Base-by-base conservation (phyloP, 2,888 invertebrate species). In the Agrotis clavis region DNA sequence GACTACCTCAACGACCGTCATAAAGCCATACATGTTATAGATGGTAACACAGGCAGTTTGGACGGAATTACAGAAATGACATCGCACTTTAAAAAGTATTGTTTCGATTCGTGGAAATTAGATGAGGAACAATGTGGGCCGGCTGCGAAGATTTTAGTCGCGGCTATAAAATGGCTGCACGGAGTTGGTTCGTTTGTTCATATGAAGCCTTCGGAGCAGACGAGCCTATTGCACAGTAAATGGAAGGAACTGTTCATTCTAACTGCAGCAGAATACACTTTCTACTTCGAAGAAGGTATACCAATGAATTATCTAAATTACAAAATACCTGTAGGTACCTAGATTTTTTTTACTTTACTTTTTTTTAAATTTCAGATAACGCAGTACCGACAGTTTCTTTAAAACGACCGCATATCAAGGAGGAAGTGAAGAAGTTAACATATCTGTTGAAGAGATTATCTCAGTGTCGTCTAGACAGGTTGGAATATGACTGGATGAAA, bases 181-280 rank as follows among this genome's bases (percentile, higher is more conserved):
- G 97, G 97, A 64, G 97, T 98, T 64, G 97, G 98, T 0, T 97
- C 98, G 1, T 98, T 98, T 90, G 92, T 97, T 19, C 98, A 98
- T 90, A 97, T 98, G 82, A 91, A 92, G 64, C 82, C 86, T 1
- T 81, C 97, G 62, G 98, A 98, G 86, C 98, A 98, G 90, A 97
- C 97, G 0, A 96, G 97, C 65, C 95, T 99, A 53, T 93, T 99
- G 67, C 98, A 98, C 87, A 97, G 97, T 88, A 97, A 98, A 47
- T 99, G 99, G 99, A 97, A 97, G 86, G 98, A 98, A 90, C 93
- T 99, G 6, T 98, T 98, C 90, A 97, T 98, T 1, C 92, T 99
- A 14, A 98, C 98, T 47, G 98, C 98, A 13, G 98, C 98, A 0
- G 98, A 99, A 89, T 98, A 98, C 97, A 97, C 97, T 2, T 97